Evolutionary conservation across 2,113 vertebrate genomes (phyloP).

Genomic region (Manacus vitellinus): DNA sequence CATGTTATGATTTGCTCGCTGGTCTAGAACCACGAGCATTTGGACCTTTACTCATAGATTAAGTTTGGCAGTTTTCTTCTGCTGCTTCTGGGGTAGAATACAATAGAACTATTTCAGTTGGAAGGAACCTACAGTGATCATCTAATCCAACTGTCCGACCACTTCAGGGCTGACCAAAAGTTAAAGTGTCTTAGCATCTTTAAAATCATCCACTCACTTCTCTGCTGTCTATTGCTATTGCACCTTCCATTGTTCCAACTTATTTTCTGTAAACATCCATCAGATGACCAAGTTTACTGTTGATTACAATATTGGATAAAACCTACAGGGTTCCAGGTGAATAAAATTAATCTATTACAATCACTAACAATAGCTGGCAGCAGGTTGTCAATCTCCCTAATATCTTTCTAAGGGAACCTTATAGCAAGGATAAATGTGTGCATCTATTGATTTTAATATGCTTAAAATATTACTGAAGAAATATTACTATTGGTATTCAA

Average conservation of each 20-base stretch:
- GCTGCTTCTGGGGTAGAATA: neutral
- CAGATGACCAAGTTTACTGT: neutral
- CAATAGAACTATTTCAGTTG: neutral
- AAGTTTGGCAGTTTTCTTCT: neutral
- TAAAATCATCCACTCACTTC: neutral
- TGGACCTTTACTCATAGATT: neutral
- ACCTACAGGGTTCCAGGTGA: neutral
- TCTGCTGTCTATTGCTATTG: neutral
- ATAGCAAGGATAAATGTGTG: neutral
- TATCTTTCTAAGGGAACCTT: neutral
- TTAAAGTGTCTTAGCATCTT: neutral
- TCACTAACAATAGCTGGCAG: neutral
- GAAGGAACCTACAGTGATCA: neutral
- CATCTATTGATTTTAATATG: neutral
- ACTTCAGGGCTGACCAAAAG: neutral
- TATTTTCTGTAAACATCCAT: neutral
- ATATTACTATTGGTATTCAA: neutral
- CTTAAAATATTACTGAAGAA: neutral
- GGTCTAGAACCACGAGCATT: neutral
- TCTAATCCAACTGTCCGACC: neutral
- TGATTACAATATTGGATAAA: neutral
- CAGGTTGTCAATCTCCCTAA: neutral
- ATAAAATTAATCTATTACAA: neutral
- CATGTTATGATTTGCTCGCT: neutral
- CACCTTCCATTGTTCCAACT: neutral